Conservation (phyloP, 1,140 invertebrate genomes). For the Drosophila lowei region DNA sequence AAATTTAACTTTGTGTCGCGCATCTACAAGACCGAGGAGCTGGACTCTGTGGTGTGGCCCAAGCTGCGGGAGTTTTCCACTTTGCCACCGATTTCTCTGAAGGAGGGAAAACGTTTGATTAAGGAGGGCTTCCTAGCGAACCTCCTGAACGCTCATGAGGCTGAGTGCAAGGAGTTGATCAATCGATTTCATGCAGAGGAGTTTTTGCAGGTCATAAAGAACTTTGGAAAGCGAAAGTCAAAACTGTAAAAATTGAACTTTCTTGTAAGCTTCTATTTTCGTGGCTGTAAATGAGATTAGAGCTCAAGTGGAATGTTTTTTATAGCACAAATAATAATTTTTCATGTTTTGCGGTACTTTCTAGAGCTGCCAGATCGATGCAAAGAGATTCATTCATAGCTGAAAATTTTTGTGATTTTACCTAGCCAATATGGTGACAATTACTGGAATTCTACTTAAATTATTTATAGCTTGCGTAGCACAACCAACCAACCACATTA, state of each 20-base stretch:
- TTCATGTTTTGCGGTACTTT: not conserved
- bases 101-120: slow-evolving; percentile 62
- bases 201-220: slow-evolving; percentile 59
- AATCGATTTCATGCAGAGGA: slow-evolving; percentile 48
- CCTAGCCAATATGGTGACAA: too few relatives aligned
- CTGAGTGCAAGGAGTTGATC: slow-evolving; percentile 50
- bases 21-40: slow-evolving; percentile 52
- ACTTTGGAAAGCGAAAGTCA: slow-evolving; percentile 63
- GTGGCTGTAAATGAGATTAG: too few relatives aligned
- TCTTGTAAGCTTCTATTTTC: too few relatives aligned
- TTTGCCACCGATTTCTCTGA: slow-evolving; percentile 58
- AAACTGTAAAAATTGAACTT: slow-evolving; percentile 38
- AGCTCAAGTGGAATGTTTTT: too few relatives aligned
- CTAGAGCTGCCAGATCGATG: slow-evolving; percentile 13
- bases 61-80: slow-evolving; percentile 57
- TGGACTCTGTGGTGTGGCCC: slow-evolving; percentile 66
- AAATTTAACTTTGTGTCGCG: slow-evolving; percentile 86
- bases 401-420: too few relatives aligned
- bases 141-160: slow-evolving; percentile 46
- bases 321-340: not conserved
- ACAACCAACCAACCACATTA: too few relatives aligned
- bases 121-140: slow-evolving; percentile 34
- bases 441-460: too few relatives aligned
- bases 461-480: too few relatives aligned
- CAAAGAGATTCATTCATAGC: not conserved